Base-by-base conservation (phyloP, 2,797 vertebrate genomes). In the Staurois parvus region DNA sequence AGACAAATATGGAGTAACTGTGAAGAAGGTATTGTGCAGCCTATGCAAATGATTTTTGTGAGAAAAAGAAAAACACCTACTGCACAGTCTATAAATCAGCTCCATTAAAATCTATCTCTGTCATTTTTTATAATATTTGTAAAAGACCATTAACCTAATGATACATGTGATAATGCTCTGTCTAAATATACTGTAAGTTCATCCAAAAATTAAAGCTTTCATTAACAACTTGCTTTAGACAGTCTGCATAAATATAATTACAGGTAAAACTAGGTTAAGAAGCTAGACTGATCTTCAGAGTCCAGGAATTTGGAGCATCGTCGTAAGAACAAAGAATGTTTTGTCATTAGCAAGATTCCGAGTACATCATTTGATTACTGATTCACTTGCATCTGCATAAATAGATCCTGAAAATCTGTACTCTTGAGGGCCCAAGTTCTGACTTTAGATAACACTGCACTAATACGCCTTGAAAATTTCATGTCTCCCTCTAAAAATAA, bases 401-500 rank as follows among this genome's bases (percentile, higher is more conserved):
- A 29, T 21, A 62, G 19, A 28, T 37, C 68, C 52, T 72, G 52
- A 8, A 72, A 73, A 72, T 21, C 30, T 70, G 42, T 7, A 26
- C 64, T 34, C 68, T 28, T 37, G 17, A 28, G 48, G 24, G 56
- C 52, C 69, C 37, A 48, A 52, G 32, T 17, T 40, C 34, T 42
- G 69, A 26, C 28, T 80, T 52, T n/a, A 80, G 67, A 72, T 56
- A 81, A 34, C 7, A 34, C 68, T 72, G 48, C 52, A 40, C 30
- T 81, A 72, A 72, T 42, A 28, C 62, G 34, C 52, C 52, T 62
- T 59, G 69, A 81, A 81, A 37, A 59, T 30, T 56, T 66, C 42
- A 59, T 42, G 52, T 81, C 70, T 74, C 15, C 81, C 59, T n/a
- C 28, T 19, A 76, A 72, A 84, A 78, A 79, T 72, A 59, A 84